Conservation (phyloP, 2,888 invertebrate species). For the Achlya flavicornis region DNA sequence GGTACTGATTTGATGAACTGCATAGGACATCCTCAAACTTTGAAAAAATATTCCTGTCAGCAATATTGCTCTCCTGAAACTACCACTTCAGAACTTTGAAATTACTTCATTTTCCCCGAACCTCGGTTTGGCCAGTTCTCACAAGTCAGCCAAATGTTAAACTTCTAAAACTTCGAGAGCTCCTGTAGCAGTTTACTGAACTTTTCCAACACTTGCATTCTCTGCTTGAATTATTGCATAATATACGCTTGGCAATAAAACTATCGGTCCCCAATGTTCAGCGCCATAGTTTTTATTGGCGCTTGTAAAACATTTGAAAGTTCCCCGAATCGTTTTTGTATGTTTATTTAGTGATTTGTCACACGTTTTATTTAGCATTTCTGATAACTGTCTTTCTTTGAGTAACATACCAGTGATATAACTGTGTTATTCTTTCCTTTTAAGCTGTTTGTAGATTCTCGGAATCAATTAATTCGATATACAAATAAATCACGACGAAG, state of each 20-base stretch:
- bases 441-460: too few species aligned
- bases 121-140: slow-evolving; percentile 40
- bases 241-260: slow-evolving; percentile 66
- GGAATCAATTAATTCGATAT: too few species aligned
- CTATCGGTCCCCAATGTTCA: slow-evolving; percentile 60
- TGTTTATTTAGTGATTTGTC: neutral
- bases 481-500: too few species aligned
- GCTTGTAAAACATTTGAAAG: slow-evolving; percentile 56
- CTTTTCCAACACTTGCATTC: slow-evolving; percentile 70
- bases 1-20: too few species aligned
- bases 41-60: too few species aligned
- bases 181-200: slow-evolving; percentile 49
- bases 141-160: slow-evolving; percentile 53
- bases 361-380: neutral
- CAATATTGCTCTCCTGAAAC: slow-evolving; percentile 26
- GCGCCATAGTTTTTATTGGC: slow-evolving; percentile 65
- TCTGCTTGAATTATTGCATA: slow-evolving; percentile 68
- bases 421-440: too few species aligned
- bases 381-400: neutral
- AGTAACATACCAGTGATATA: too few species aligned
- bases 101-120: slow-evolving; percentile 57
- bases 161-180: slow-evolving; percentile 46
- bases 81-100: slow-evolving; percentile 40
- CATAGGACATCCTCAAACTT: too few species aligned
- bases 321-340: slow-evolving; percentile 17